Base-by-base conservation (phyloP, 2,113 vertebrate genomes). In the Oxygymnocypris stewartii region DNA sequence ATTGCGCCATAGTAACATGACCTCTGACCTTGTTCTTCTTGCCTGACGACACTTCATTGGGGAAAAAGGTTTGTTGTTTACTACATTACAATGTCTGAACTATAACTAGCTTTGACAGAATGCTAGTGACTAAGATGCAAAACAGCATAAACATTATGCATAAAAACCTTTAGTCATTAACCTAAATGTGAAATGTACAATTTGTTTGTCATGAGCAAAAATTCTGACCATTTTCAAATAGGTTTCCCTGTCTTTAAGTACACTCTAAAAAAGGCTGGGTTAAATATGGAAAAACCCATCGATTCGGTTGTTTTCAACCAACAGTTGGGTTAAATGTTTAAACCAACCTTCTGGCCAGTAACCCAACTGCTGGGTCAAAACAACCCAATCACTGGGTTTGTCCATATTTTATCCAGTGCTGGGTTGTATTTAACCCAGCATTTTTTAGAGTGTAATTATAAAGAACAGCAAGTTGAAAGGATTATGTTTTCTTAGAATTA, bases 1-100 rank as follows among this genome's bases (percentile, higher is more conserved):
- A 91, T 98, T 99, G 91, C 95, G 97, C 98, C 98, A 99, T 87
- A 99, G 94, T 59, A 98, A 92, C 84, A 97, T 93, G 89, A 99
- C 96, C 93, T 99, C 97, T 59, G 98, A 98, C 87, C 97, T 96
- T 69, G 97, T 99, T 92, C 96, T 93, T 84, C 96, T 96, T 42
- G 98, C 98, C 95, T 98, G 97, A 79, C 96, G 97, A 94, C 98
- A 99, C 98, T 99, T 90, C 76, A 57, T 84, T 42, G 31, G 35
- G 44, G 1, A 42, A 42, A 51, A 12, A 1, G 0, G 3, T 57
- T 54, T 23, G 23, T 79, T 79, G 14, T 71, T 67, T 71, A 71
- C 16, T 37, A 20, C 16, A 37, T 37, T 4, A 18, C 3, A 37
- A 1, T 18, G 51, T 54, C 51, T 54, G 51, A 54, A 1, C 51